Evolutionary conservation across 1,140 invertebrate genomes (phyloP), one percentile per base, ranked within the genome.

Genomic region (Ceratina australensis): DNA sequence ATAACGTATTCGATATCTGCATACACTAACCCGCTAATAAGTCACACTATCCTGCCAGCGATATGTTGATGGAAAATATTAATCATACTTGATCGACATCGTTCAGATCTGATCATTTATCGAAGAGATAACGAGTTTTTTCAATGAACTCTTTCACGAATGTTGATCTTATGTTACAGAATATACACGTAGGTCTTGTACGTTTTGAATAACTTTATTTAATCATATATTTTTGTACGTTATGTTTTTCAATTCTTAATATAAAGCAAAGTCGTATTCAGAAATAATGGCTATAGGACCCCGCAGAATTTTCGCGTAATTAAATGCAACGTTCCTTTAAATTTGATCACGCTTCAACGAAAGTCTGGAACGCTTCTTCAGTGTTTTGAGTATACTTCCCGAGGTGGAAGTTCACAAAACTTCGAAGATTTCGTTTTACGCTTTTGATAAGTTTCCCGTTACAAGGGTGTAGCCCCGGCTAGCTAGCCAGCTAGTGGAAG

Each of bases 1-100:
- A 33, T 57, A 72, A 72, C 20, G 67, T 13, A 50, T 52, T 42
- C 33, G 28, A 64, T 66, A 42, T 73, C 54, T 50, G 42, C 50
- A 28, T 24, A 49, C 61, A n/a, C 28, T 69, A 63, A 61, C 22
- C 28, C 13, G n/a, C 20, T 56, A 49, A 22, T 64, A 72, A 63
- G n/a, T 63, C 56, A 28, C 50, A 2, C 15, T 4, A 26, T 60
- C 28, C 28, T 13, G 16, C 5, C 16, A 13, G 20, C 0, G 0
- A n/a, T 5, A 49, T 18, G 72, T 42, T 42, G 10, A 42, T 42
- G 33, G 0, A 64, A 54, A 54, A 73, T 73, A 61, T 65, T 73
- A 73, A 64, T 73, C n/a, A 50, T 12, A 5, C 7, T 8, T 42
- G 33, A 33, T 33, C 33, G 20, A 26, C 2, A 5, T 2, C 4